Evolutionary conservation across 1,140 invertebrate genomes (phyloP).

Genomic region (Stegodyphus dumicola): DNA sequence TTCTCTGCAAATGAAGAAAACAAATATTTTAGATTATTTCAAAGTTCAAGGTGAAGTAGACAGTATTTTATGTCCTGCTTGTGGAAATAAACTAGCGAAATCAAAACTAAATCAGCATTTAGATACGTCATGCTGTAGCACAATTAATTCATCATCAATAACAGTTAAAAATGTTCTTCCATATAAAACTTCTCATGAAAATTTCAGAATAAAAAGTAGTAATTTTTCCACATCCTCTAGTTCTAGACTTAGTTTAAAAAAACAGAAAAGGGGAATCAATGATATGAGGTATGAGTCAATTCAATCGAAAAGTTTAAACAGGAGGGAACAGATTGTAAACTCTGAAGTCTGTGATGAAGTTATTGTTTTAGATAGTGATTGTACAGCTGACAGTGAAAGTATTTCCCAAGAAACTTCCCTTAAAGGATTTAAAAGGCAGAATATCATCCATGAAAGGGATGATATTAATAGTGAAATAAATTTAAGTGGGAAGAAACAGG

Average conservation of each 20-base stretch:
- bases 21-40: not conserved
- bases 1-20: not conserved
- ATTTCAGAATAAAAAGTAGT: not conserved
- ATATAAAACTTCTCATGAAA: not conserved
- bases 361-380: no score
- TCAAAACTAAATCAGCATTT: constrained; percentile 44
- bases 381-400: no score
- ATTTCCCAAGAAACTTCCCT: no score
- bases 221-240: not conserved
- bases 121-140: constrained; percentile 25
- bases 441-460: no score
- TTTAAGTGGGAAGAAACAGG: no score
- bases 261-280: not conserved
- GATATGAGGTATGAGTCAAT: not conserved
- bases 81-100: constrained; percentile 20
- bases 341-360: no score
- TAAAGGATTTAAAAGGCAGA: no score
- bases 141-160: not conserved
- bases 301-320: not conserved
- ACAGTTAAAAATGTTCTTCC: not conserved
- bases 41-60: not conserved
- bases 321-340: not conserved
- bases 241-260: not conserved
- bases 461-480: no score
- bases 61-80: constrained; percentile 32